Evolutionary conservation across 2,888 invertebrate genomes (phyloP).

Genomic region (Acleris emargana): DNA sequence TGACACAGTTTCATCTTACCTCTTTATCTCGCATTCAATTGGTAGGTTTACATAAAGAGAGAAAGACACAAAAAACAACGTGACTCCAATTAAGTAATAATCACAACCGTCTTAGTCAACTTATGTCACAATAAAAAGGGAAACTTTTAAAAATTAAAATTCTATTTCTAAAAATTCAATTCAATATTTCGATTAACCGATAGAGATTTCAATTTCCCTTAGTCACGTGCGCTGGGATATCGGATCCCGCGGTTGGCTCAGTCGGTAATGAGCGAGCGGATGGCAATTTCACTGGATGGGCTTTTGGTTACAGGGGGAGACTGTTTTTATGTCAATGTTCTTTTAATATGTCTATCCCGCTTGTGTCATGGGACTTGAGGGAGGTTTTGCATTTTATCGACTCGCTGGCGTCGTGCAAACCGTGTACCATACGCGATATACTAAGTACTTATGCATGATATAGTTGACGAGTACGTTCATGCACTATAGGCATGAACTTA

Average conservation of each 20-base stretch:
- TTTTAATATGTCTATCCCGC: conserved; percentile 68
- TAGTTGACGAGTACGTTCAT: too few species aligned
- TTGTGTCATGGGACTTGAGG: conserved; percentile 48
- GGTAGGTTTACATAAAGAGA: too few species aligned
- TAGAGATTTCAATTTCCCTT: conserved; percentile 83
- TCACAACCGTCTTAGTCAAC: not conserved
- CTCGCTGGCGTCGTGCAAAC: not conserved
- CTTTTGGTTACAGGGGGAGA: conserved; percentile 72
- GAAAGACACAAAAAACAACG: too few species aligned
- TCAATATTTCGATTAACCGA: conserved; percentile 81
- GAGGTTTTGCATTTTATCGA: conserved; percentile 44
- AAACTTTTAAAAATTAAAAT: conserved; percentile 54
- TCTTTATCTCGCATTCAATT: too few species aligned
- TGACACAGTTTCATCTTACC: too few species aligned
- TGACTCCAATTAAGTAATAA: too few species aligned
- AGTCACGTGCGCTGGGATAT: conserved; percentile 80
- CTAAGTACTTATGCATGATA: not conserved
- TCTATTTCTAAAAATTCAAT: conserved; percentile 60
- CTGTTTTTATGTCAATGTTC: conserved; percentile 71
- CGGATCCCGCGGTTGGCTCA: conserved; percentile 78
- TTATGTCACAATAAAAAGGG: conserved; percentile 5
- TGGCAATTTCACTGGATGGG: conserved; percentile 81
- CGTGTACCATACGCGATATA: not conserved
- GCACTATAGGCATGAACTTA: too few species aligned
- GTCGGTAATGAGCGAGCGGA: conserved; percentile 80